These are phyloP conservation scores for Ormyrus thymus DNA, from an alignment of 2,888 invertebrate genomes.

Conservation along the genomic window DNA sequence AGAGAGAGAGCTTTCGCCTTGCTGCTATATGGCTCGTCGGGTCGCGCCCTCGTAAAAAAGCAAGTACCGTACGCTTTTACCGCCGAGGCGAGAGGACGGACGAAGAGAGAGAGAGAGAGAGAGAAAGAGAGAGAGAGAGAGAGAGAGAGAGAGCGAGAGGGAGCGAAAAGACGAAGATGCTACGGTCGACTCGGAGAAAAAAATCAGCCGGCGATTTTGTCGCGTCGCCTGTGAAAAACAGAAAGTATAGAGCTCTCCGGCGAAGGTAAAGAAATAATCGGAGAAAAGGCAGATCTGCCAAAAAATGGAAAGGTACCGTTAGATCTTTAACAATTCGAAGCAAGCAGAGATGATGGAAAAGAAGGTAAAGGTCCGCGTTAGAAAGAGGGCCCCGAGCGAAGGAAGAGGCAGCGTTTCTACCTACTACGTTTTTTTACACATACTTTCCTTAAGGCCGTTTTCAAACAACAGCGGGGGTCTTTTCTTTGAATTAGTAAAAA, in stretches of 20 bases:
- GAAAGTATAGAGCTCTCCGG: not conserved
- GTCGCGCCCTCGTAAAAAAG: conserved; percentile 52
- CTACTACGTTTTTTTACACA: not conserved
- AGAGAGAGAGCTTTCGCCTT: conserved; percentile 36
- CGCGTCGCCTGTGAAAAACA: conserved; percentile 1
- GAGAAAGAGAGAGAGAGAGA: not conserved
- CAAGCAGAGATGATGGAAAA: no score
- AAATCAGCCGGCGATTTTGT: conserved; percentile 6
- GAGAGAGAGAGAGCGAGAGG: conserved; percentile 1
- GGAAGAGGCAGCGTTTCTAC: conserved; percentile 16
- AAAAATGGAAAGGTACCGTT: conserved; percentile 37
- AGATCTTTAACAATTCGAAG: conserved; percentile 28
- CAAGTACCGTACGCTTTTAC: conserved; percentile 49
- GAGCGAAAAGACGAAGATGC: not conserved
- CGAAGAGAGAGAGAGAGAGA: conserved; percentile 16
- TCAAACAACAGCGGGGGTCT: conserved; percentile 37
- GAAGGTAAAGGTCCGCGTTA: no score
- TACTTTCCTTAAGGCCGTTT: conserved; percentile 14
- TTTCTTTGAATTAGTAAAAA: not conserved
- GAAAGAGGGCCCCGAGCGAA: not conserved
- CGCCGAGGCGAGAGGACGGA: conserved; percentile 17
- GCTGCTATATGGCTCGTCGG: conserved; percentile 21
- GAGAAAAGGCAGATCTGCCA: conserved; percentile 20
- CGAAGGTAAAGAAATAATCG: not conserved
- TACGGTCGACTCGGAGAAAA: conserved; percentile 10